A percentile compares a stretch with the other conserved stretches of the same genome.
These are phyloP conservation scores for Pluvialis apricaria DNA, from an alignment of 2,113 vertebrate species.

Conservation along the genomic window DNA sequence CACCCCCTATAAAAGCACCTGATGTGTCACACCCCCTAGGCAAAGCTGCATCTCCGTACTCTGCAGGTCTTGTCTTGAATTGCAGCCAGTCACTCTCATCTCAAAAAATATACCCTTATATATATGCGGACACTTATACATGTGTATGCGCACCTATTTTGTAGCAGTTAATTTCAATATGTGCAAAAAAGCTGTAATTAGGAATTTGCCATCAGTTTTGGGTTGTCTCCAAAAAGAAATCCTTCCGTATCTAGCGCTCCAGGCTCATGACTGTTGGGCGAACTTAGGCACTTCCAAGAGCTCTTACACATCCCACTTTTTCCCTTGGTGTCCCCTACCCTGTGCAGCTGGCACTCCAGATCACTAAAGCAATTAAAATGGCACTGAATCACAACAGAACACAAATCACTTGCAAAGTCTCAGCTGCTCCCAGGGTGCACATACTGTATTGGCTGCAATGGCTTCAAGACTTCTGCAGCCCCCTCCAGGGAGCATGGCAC, in stretches of 20 bases:
- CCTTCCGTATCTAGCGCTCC: background rate
- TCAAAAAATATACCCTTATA: background rate
- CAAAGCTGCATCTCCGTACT: background rate
- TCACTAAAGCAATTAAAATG: background rate
- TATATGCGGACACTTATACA: background rate
- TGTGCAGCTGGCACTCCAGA: background rate
- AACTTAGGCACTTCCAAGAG: background rate
- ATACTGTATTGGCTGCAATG: fast-evolving
- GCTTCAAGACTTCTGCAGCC: background rate
- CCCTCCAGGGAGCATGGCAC: fast-evolving
- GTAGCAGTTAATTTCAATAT: background rate
- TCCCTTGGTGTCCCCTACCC: background rate
- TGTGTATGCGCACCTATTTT: background rate
- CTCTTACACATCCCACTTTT: background rate
- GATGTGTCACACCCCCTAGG: background rate
- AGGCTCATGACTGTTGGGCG: background rate
- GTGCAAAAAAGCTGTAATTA: background rate
- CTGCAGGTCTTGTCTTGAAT: background rate
- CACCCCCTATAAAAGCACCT: background rate
- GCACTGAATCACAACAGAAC: background rate
- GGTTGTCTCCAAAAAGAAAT: background rate
- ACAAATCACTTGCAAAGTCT: background rate
- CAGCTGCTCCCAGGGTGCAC: background rate
- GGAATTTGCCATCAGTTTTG: background rate
- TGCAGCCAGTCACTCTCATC: background rate